Conservation (phyloP, 2,888 invertebrate genomes). For the Volucella inflata region DNA sequence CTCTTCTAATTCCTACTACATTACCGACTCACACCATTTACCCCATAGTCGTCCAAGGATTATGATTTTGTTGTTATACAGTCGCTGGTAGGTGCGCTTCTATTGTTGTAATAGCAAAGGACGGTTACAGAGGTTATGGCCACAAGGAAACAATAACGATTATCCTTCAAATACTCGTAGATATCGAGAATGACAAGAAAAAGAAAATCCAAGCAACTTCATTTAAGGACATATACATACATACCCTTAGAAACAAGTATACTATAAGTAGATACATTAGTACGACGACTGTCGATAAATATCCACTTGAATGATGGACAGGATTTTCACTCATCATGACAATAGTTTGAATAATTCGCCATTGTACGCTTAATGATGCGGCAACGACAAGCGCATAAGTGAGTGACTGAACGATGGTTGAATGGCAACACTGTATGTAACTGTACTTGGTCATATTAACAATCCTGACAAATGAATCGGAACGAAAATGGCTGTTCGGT, state of each 20-base stretch:
- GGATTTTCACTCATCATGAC: slow-evolving; percentile 60
- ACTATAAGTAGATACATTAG: no score
- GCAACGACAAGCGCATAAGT: slow-evolving; percentile 6
- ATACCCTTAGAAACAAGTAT: no score
- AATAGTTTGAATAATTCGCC: slow-evolving; percentile 56
- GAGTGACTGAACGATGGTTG: slow-evolving; percentile 31
- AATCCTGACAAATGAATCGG: neutral
- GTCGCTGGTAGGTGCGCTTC: no score
- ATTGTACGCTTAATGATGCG: slow-evolving; percentile 54
- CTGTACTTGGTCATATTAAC: neutral
- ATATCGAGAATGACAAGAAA: neutral
- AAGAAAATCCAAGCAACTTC: neutral
- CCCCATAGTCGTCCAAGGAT: slow-evolving; percentile 55
- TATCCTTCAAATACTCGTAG: slow-evolving; percentile 27
- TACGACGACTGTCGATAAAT: slow-evolving; percentile 39
- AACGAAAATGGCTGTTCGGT: neutral
- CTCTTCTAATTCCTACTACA: neutral
- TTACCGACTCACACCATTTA: slow-evolving; percentile 3
- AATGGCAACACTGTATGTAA: neutral
- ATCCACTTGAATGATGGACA: slow-evolving; percentile 62
- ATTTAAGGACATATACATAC: slow-evolving; percentile 1
- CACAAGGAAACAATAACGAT: slow-evolving; percentile 46
- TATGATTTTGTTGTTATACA: slow-evolving; percentile 41
- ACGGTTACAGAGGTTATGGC: slow-evolving; percentile 19
- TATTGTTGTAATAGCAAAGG: slow-evolving; percentile 30